Percentiles rank a stretch among this genome's conserved stretches.
Evolutionary conservation across 1,140 invertebrate species (phyloP).

Genomic region (Leptinotarsa defecta): DNA sequence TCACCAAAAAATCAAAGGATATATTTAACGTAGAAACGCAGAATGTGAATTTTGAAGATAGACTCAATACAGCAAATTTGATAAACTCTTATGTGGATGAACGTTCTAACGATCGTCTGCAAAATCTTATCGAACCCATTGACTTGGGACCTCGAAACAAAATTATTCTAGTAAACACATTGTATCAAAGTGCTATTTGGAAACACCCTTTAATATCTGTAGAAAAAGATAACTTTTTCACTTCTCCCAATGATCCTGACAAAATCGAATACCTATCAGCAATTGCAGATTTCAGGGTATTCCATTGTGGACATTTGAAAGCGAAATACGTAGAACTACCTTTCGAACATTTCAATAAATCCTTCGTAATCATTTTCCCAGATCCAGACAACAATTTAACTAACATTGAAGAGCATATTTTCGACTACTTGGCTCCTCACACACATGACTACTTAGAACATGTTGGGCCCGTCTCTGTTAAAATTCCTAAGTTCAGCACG

Average conservation of each 20-base stretch:
- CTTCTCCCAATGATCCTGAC: slow-evolving; percentile 61
- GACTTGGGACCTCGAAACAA: slow-evolving; percentile 61
- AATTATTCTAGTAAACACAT: slow-evolving; percentile 76
- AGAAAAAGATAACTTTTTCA: slow-evolving; percentile 58
- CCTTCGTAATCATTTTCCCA: slow-evolving; percentile 67
- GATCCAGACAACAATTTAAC: slow-evolving; percentile 60
- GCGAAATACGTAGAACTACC: slow-evolving; percentile 60
- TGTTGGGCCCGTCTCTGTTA: background rate
- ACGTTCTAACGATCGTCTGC: slow-evolving; percentile 33
- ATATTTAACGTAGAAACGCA: background rate
- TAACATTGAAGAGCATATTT: slow-evolving; percentile 27
- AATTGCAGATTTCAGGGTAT: slow-evolving; percentile 65
- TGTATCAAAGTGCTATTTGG: slow-evolving; percentile 83
- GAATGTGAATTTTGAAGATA: background rate
- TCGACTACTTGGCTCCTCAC: background rate
- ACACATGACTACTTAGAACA: background rate
- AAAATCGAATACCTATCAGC: slow-evolving; percentile 84
- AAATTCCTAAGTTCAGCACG: background rate
- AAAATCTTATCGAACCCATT: slow-evolving; percentile 64
- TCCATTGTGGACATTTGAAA: slow-evolving; percentile 55
- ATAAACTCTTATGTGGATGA: background rate
- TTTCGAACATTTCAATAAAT: slow-evolving; percentile 61
- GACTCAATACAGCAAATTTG: background rate
- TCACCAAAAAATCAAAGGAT: background rate
- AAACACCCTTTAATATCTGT: slow-evolving; percentile 54